These are phyloP conservation scores for Busseola fusca DNA, from an alignment of 2,888 invertebrate genomes.

Conservation along the genomic window DNA sequence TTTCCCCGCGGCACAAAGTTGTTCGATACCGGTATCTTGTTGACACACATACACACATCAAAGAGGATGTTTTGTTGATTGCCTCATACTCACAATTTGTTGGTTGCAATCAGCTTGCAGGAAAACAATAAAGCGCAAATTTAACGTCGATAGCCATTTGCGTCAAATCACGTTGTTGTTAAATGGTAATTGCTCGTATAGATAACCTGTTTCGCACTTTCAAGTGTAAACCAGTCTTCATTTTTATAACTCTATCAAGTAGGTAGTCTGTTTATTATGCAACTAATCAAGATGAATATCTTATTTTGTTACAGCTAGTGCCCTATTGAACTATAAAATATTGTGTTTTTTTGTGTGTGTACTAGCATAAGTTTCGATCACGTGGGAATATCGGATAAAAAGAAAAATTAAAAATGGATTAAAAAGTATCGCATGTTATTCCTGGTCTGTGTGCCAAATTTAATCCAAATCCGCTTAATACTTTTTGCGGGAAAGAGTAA, in stretches of 20 bases:
- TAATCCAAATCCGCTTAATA: too few relatives aligned
- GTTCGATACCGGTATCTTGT: slow-evolving; percentile 48
- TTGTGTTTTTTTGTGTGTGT: neutral
- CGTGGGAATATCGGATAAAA: too few relatives aligned
- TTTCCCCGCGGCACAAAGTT: slow-evolving; percentile 47
- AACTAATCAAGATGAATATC: slow-evolving; percentile 39
- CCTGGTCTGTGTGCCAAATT: too few relatives aligned
- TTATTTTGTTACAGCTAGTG: slow-evolving; percentile 2
- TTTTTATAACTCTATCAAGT: slow-evolving; percentile 65
- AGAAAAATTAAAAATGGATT: too few relatives aligned
- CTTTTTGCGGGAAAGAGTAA: too few relatives aligned
- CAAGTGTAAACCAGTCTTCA: slow-evolving; percentile 76
- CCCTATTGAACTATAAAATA: slow-evolving; percentile 12
- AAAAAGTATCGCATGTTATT: too few relatives aligned
- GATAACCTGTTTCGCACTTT: slow-evolving; percentile 77
- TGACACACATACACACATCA: slow-evolving; percentile 51
- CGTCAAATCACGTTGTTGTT: slow-evolving; percentile 71
- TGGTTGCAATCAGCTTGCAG: slow-evolving; percentile 60
- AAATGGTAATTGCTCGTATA: slow-evolving; percentile 73
- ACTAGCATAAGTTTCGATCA: too few relatives aligned
- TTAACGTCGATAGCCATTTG: slow-evolving; percentile 69
- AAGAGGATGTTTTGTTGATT: slow-evolving; percentile 44
- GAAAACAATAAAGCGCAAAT: slow-evolving; percentile 69
- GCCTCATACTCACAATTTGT: slow-evolving; percentile 58
- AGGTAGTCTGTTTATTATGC: slow-evolving; percentile 41